Percentiles rank a stretch among this genome's conserved stretches.
Evolutionary conservation across 1,140 invertebrate species (phyloP).

Genomic region (Phenacoccus solenopsis): DNA sequence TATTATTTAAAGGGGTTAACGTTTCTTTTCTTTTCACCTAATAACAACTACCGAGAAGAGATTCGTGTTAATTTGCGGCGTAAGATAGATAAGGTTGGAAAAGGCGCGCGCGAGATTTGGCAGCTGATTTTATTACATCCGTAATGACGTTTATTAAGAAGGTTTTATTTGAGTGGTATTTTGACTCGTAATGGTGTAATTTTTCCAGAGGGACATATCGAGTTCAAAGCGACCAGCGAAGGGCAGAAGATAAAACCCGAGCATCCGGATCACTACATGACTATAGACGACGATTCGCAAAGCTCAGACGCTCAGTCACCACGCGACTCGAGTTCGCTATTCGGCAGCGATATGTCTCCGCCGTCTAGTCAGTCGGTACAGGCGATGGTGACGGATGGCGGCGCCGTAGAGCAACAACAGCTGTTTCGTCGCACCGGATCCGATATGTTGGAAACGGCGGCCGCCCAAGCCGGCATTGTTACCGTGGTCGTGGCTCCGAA

Average conservation of each 20-base stretch:
- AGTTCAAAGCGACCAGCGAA: constrained; percentile 83
- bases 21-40: background rate
- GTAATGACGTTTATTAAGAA: too few relatives aligned
- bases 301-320: constrained; percentile 51
- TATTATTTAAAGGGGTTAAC: background rate
- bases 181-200: background rate
- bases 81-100: too few relatives aligned
- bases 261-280: constrained; percentile 68
- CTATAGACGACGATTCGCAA: constrained; percentile 74
- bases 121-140: background rate
- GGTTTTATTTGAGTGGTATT: background rate
- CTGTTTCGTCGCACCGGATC: constrained; percentile 11
- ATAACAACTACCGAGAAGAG: background rate
- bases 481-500: constrained; percentile 35
- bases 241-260: constrained; percentile 67
- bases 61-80: background rate
- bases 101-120: background rate
- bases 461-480: constrained; percentile 50
- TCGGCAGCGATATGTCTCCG: constrained; percentile 16
- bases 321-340: background rate
- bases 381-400: background rate
- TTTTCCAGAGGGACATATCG: constrained; percentile 64
- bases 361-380: background rate
- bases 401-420: background rate
- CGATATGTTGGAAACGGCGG: constrained; percentile 41